phyloP scores from a whole-genome alignment of 2,888 invertebrate genomes.

The Nemurella pictetii region DNA sequence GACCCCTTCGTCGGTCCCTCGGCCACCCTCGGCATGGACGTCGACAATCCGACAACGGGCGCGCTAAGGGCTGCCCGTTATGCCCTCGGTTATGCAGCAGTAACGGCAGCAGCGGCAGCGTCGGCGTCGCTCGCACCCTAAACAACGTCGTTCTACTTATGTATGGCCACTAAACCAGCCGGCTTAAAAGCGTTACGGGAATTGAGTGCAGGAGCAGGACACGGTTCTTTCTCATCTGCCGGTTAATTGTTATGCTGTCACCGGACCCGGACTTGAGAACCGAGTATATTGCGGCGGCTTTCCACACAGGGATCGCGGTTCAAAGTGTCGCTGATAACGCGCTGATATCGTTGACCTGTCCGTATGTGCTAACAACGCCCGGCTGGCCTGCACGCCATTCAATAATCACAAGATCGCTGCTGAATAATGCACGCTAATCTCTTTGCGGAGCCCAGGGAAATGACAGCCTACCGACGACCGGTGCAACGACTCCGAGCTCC shows the following conservation, averaged over 20 bases:
- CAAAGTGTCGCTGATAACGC: too few relatives aligned
- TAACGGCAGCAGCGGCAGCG: too few relatives aligned
- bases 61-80: background rate
- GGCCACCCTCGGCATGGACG: slow-evolving; percentile 38
- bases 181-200: slow-evolving; percentile 34
- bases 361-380: background rate
- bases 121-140: background rate
- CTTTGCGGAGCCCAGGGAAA: background rate
- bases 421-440: background rate
- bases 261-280: background rate
- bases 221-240: slow-evolving; percentile 1
- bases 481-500: background rate
- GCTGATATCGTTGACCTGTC: too few relatives aligned
- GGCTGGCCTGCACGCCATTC: slow-evolving; percentile 18
- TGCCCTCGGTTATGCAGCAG: too few relatives aligned
- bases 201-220: slow-evolving; percentile 26
- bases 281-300: background rate
- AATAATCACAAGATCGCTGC: slow-evolving; percentile 10
- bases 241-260: background rate
- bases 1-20: slow-evolving; percentile 55
- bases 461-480: background rate
- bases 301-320: too few relatives aligned
- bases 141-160: slow-evolving; percentile 11
- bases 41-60: slow-evolving; percentile 30
- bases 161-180: slow-evolving; percentile 20